Conservation (phyloP, 2,113 vertebrate species). For the Loxodonta africana region DNA sequence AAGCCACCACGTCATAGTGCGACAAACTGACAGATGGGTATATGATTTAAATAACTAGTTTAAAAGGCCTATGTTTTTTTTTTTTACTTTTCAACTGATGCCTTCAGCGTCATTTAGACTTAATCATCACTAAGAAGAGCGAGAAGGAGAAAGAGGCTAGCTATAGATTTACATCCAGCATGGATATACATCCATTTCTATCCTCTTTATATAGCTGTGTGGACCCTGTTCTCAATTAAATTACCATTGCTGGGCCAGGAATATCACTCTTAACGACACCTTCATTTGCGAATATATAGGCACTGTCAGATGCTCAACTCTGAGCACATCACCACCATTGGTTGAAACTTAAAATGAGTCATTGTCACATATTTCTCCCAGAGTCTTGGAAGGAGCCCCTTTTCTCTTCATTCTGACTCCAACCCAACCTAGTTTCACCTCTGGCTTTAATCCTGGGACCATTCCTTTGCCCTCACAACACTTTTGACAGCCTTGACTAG, state of each 20-base stretch:
- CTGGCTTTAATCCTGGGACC: not conserved
- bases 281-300: not conserved
- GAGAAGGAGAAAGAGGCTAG: not conserved
- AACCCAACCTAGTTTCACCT: not conserved
- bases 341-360: conserved; percentile 28
- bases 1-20: not conserved
- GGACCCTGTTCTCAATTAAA: not conserved
- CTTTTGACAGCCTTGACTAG: not conserved
- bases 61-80: not conserved
- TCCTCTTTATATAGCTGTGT: not conserved
- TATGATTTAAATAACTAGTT: not conserved
- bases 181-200: not conserved
- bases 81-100: not conserved
- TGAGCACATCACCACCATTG: not conserved
- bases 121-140: not conserved
- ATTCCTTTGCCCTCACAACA: not conserved
- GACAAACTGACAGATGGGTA: too few relatives aligned
- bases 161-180: not conserved
- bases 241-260: not conserved
- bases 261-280: not conserved
- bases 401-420: not conserved
- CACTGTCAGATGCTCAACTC: not conserved
- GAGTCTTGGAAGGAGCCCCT: not conserved
- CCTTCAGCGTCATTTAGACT: not conserved
- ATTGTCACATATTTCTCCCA: conserved; percentile 9